Percentiles rank a stretch among this genome's conserved stretches.
Conservation (phyloP, 2,888 invertebrate genomes). For the Imbricaverruca yamaguchii region DNA sequence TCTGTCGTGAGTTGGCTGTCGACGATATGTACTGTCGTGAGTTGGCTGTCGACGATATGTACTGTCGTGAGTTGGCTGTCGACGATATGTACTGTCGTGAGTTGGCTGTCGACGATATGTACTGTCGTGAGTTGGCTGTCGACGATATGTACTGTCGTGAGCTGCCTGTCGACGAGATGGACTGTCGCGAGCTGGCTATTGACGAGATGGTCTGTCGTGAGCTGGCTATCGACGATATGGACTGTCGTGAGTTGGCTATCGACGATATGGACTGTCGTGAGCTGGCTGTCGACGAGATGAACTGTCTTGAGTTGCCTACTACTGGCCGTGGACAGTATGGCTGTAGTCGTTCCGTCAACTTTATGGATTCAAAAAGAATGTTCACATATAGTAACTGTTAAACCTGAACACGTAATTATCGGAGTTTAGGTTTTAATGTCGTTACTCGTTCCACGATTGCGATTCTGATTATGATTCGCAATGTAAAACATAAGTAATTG, state of each 20-base stretch:
- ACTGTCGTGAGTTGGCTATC: conserved; percentile 43
- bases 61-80: conserved; percentile 43
- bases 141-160: conserved; percentile 55
- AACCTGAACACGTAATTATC: too few species aligned
- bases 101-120: conserved; percentile 50
- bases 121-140: conserved; percentile 43
- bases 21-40: conserved; percentile 55
- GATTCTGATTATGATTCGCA: too few species aligned
- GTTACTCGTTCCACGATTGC: too few species aligned
- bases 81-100: conserved; percentile 55
- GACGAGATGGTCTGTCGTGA: conserved; percentile 55
- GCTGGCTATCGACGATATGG: conserved; percentile 50
- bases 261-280: conserved; percentile 55
- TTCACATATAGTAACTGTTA: too few species aligned
- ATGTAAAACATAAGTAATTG: too few species aligned
- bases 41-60: conserved; percentile 50
- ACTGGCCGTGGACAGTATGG: too few species aligned
- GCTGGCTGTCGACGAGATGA: conserved; percentile 24
- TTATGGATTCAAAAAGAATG: too few species aligned
- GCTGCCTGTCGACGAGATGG: conserved; percentile 50
- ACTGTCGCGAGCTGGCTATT: conserved; percentile 43
- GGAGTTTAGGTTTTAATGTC: too few species aligned
- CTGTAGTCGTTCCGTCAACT: too few species aligned
- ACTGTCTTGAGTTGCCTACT: too few species aligned
- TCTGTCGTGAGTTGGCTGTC: conserved; percentile 43